Percentiles rank a stretch among this genome's conserved stretches.
These are phyloP conservation scores for Ashinkailepas kermadecensis DNA, from an alignment of 2,888 invertebrate genomes.

Conservation along the genomic window DNA sequence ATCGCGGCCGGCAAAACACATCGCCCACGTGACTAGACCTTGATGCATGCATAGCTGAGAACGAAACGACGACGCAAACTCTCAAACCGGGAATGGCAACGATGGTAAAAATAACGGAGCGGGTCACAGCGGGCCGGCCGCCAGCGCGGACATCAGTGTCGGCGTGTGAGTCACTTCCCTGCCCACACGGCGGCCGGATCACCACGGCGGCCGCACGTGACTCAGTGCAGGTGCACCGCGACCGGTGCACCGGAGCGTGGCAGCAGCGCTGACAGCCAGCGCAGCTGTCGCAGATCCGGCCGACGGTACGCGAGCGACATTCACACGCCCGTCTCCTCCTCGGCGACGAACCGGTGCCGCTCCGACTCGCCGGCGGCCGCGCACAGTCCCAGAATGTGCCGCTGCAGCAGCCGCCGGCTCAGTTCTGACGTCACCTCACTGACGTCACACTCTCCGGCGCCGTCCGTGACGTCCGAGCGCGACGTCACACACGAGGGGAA, in stretches of 20 bases:
- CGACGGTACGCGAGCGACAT: not conserved
- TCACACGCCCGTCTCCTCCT: slow-evolving; percentile 16
- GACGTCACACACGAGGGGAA: not conserved
- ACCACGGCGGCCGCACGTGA: not conserved
- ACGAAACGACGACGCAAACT: not conserved
- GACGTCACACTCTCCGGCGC: slow-evolving; percentile 1
- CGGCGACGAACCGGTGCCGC: not conserved
- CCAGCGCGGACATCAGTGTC: not conserved
- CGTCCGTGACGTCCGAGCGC: not conserved
- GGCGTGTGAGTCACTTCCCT: not conserved
- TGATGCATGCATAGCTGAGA: not conserved
- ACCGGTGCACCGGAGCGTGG: too few relatives aligned
- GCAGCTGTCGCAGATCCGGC: not conserved
- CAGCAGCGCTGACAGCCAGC: not conserved
- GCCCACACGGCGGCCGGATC: not conserved
- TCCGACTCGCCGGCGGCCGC: not conserved
- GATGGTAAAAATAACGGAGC: not conserved
- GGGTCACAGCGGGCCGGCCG: not conserved
- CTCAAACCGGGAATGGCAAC: not conserved
- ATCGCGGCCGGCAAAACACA: not conserved
- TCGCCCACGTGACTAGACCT: slow-evolving; percentile 3
- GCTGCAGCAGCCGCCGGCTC: not conserved
- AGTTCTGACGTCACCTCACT: not conserved
- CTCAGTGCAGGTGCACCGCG: not conserved
- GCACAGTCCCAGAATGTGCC: not conserved